phyloP scores from a whole-genome alignment of 1,140 invertebrate species.

The Eriocheir sinensis region DNA sequence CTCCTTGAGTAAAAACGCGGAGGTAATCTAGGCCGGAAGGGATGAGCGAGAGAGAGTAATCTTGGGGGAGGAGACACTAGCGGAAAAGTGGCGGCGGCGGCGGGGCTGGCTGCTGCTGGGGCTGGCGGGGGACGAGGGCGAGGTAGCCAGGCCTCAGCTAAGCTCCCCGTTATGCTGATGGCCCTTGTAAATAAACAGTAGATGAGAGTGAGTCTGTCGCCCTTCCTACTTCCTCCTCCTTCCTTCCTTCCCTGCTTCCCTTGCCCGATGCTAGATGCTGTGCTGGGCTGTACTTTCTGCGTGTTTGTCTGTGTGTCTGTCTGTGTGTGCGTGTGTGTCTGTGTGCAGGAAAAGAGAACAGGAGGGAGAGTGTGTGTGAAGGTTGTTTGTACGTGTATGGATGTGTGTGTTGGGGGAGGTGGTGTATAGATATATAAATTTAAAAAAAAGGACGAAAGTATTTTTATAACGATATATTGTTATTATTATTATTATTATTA shows the following conservation, averaged over 20 bases:
- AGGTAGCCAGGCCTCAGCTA: not conserved
- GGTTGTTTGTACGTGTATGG: too few relatives aligned
- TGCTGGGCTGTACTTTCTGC: too few relatives aligned
- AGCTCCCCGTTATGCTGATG: constrained; percentile 62
- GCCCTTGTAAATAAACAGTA: constrained; percentile 67
- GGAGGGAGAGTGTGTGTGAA: too few relatives aligned
- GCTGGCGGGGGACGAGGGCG: not conserved
- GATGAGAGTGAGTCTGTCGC: constrained; percentile 42
- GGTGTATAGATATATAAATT: too few relatives aligned
- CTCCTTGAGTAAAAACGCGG: constrained; percentile 8
- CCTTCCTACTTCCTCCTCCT: not conserved
- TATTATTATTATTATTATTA: constrained; percentile 26
- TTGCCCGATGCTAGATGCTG: not conserved
- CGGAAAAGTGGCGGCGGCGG: not conserved
- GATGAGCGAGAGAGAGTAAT: constrained; percentile 41
- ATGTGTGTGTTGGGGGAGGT: too few relatives aligned
- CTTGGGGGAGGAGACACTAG: not conserved
- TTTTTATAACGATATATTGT: not conserved
- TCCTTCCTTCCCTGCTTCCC: constrained; percentile 31
- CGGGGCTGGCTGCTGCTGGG: not conserved
- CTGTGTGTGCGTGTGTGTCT: not conserved
- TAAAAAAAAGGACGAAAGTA: too few relatives aligned
- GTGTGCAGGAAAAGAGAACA: too few relatives aligned
- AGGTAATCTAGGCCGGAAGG: not conserved
- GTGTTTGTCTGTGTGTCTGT: constrained; percentile 38